Evolutionary conservation across 2,113 vertebrate species (phyloP).

Genomic region (Naja naja): DNA sequence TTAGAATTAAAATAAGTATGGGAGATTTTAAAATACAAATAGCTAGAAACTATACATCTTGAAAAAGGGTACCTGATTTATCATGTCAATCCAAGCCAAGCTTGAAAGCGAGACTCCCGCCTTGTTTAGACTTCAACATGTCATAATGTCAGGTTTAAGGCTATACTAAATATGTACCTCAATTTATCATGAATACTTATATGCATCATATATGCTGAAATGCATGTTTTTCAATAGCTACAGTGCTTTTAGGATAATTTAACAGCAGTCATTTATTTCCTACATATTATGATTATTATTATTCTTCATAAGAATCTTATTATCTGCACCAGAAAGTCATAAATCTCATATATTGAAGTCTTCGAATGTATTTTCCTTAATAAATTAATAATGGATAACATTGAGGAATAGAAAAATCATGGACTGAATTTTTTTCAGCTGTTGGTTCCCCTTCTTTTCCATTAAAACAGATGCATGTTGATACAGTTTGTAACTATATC

Average conservation of each 20-base stretch:
- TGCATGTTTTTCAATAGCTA: neutral
- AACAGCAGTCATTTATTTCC: neutral
- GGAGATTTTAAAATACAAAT: neutral
- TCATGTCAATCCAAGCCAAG: neutral
- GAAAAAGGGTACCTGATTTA: neutral
- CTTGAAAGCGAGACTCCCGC: neutral
- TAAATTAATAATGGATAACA: constrained; percentile 22
- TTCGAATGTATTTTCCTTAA: constrained; percentile 41
- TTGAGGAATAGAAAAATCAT: constrained; percentile 58
- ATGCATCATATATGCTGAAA: neutral
- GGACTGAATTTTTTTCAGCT: constrained; percentile 50
- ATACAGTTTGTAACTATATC: constrained; percentile 17
- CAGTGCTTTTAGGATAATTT: constrained; percentile 28
- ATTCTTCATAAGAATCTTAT: constrained; percentile 25
- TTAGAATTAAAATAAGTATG: constrained; percentile 23
- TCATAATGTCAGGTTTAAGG: neutral
- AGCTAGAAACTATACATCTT: neutral
- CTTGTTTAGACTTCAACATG: neutral
- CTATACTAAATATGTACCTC: neutral
- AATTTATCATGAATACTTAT: neutral
- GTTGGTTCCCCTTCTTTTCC: constrained; percentile 22
- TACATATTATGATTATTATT: constrained; percentile 21
- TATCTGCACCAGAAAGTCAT: constrained; percentile 30
- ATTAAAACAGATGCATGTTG: constrained; percentile 37
- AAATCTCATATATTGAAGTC: constrained; percentile 36